Evolutionary conservation across 2,797 vertebrate species (phyloP).

Genomic region (Hephaestus fuliginosus): DNA sequence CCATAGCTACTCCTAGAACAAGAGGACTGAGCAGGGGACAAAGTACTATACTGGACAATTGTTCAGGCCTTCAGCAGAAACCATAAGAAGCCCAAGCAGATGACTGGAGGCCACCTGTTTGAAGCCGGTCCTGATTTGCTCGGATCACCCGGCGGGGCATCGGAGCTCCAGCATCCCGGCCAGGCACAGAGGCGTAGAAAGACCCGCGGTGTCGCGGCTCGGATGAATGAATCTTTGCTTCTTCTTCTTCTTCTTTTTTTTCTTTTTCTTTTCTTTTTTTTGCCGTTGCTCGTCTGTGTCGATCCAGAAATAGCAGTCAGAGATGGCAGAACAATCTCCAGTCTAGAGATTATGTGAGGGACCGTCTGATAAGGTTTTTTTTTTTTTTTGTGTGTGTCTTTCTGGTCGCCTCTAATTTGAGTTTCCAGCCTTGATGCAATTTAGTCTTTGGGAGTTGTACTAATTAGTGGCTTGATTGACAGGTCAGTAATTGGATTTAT

Average conservation of each 20-base stretch:
- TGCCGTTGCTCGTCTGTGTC: conserved; percentile 51
- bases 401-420: conserved; percentile 52
- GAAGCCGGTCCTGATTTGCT: conserved; percentile 52
- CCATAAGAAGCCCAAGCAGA: not conserved
- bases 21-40: conserved; percentile 38
- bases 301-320: conserved; percentile 66
- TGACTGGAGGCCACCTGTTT: conserved; percentile 71
- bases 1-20: conserved; percentile 31
- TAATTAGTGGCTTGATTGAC: conserved; percentile 80
- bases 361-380: conserved; percentile 48
- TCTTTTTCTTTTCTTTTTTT: not conserved
- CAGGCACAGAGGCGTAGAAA: conserved; percentile 26
- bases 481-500: conserved; percentile 82
- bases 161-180: conserved; percentile 29
- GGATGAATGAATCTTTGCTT: conserved; percentile 59
- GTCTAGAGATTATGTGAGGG: conserved; percentile 62
- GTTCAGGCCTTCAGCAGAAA: conserved; percentile 31
- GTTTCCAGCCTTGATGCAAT: conserved; percentile 66
- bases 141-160: conserved; percentile 16
- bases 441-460: conserved; percentile 69
- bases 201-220: conserved; percentile 44
- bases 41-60: conserved; percentile 54
- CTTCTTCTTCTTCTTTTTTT: conserved; percentile 4
- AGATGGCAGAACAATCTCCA: not conserved
- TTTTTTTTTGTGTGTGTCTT: not conserved